Conservation (phyloP, 2,888 invertebrate genomes). For the Dichetophora obliterata region DNA sequence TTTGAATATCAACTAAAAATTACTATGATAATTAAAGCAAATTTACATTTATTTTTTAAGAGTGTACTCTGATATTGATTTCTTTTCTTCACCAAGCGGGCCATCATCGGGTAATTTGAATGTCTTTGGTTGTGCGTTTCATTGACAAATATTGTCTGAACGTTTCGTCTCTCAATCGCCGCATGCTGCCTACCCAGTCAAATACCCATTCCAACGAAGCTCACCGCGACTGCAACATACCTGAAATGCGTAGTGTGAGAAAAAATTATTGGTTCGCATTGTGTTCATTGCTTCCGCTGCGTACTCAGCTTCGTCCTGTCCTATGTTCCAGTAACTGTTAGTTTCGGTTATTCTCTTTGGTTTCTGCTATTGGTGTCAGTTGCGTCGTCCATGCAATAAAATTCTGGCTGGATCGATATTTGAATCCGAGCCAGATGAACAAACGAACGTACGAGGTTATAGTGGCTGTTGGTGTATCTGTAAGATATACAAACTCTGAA, state of each 20-base stretch:
- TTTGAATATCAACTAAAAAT: no score
- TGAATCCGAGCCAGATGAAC: conserved; percentile 22
- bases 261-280: conserved; percentile 1
- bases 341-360: neutral
- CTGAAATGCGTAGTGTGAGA: neutral
- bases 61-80: no score
- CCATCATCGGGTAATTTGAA: neutral
- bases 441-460: neutral
- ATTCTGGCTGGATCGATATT: conserved; percentile 32
- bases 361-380: conserved; percentile 3
- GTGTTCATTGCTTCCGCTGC: neutral
- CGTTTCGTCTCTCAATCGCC: neutral
- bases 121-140: neutral
- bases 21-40: no score
- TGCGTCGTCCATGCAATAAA: neutral
- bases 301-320: neutral
- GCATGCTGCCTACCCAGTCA: neutral
- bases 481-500: neutral
- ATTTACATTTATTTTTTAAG: no score
- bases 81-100: neutral
- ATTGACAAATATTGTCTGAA: neutral
- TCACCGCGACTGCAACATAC: neutral
- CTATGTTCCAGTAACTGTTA: neutral
- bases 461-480: neutral
- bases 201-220: neutral